Evolutionary conservation across 1,140 invertebrate species (phyloP).

Genomic region (Euwallacea fornicatus): DNA sequence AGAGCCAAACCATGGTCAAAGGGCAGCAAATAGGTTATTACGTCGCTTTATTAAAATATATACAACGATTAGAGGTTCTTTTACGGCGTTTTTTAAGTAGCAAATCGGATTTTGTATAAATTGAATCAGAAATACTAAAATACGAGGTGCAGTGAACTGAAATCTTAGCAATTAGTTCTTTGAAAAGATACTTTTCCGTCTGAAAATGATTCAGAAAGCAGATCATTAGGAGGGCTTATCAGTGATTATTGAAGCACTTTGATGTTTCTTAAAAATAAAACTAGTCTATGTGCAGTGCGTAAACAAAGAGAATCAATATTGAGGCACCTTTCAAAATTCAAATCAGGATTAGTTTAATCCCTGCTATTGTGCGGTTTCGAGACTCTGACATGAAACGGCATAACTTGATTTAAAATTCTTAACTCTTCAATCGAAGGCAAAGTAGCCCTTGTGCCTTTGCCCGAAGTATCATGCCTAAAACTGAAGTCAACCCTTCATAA

Average conservation of each 20-base stretch:
- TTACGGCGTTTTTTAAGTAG: constrained; percentile 45
- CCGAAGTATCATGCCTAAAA: constrained; percentile 20
- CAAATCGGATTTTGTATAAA: constrained; percentile 51
- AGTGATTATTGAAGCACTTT: constrained; percentile 51
- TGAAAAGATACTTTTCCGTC: constrained; percentile 45
- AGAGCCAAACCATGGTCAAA: too few species aligned
- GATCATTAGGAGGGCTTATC: constrained; percentile 53
- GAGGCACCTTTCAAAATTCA: not conserved
- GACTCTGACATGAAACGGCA: too few species aligned
- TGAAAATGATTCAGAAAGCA: constrained; percentile 46
- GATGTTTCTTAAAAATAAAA: constrained; percentile 43
- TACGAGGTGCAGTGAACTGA: constrained; percentile 49
- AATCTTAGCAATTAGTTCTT: constrained; percentile 52
- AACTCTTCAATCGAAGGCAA: not conserved
- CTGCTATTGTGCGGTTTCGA: too few species aligned
- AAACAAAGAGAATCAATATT: constrained; percentile 1
- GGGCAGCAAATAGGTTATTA: constrained; percentile 15
- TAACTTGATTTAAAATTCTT: constrained; percentile 4
- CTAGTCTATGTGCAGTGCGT: constrained; percentile 1
- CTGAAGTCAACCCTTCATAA: constrained; percentile 52
- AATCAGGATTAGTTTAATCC: too few species aligned
- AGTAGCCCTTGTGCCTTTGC: not conserved
- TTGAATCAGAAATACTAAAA: constrained; percentile 46
- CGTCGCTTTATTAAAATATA: constrained; percentile 40
- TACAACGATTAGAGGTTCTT: constrained; percentile 46